Conservation (phyloP, 2,797 vertebrate genomes). For the Urophycis tenuis region DNA sequence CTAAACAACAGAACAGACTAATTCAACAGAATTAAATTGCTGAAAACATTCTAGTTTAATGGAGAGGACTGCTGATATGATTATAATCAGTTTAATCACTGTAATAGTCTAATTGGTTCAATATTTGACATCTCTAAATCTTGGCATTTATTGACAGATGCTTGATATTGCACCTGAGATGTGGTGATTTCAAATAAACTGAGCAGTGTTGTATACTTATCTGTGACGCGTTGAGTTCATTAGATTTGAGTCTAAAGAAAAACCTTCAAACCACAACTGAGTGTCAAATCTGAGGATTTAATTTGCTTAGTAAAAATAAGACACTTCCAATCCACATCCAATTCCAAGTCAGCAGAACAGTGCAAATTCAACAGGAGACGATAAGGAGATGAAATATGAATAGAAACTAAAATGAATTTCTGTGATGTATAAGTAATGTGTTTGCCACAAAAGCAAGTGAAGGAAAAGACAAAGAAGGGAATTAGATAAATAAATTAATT, state of each 20-base stretch:
- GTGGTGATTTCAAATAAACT: neutral
- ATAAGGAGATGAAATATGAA: neutral
- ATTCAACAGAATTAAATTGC: neutral
- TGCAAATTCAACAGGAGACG: neutral
- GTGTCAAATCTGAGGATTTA: neutral
- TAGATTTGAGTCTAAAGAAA: neutral
- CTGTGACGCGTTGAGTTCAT: neutral
- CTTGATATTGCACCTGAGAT: neutral
- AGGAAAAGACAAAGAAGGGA: neutral
- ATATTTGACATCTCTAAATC: neutral
- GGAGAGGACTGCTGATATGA: neutral
- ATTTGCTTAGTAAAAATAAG: neutral
- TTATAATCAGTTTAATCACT: neutral
- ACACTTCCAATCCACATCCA: neutral
- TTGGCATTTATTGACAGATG: neutral
- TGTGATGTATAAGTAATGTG: neutral
- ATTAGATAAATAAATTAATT: no score
- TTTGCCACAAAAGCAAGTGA: neutral
- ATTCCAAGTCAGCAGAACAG: neutral
- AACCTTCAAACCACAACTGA: neutral
- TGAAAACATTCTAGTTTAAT: neutral
- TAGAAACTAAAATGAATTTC: neutral
- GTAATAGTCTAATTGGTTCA: neutral
- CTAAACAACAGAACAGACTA: neutral
- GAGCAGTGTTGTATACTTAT: neutral